phyloP scores from a whole-genome alignment of 2,888 invertebrate genomes.

The Proisotoma minuta region DNA sequence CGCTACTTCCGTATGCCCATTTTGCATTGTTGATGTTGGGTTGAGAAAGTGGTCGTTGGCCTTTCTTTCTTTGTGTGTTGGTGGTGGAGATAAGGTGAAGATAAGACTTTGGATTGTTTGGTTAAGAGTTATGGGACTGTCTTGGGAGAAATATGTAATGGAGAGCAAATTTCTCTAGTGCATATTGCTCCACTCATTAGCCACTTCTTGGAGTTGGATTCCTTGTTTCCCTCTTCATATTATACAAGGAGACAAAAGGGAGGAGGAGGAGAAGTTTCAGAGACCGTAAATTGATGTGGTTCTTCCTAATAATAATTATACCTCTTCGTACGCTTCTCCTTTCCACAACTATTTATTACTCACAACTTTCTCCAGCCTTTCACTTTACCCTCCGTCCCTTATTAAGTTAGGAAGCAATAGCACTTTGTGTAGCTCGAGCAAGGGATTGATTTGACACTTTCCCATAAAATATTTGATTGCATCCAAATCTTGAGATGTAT shows the following conservation, averaged over 20 bases:
- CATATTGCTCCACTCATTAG: conserved; percentile 26
- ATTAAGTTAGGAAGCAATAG: not conserved
- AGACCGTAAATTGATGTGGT: conserved; percentile 20
- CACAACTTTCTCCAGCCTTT: not conserved
- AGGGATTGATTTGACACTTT: not conserved
- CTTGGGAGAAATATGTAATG: not conserved
- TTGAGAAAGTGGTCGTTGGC: not conserved
- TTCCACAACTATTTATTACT: not conserved
- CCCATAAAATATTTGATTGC: too few species aligned
- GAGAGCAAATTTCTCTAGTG: conserved; percentile 8
- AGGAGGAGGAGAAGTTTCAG: conserved; percentile 8
- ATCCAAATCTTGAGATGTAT: too few species aligned
- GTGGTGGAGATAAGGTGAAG: conserved; percentile 2
- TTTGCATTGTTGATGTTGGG: too few species aligned
- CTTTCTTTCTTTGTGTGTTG: not conserved
- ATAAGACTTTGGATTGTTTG: conserved; percentile 4
- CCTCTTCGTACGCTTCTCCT: conserved; percentile 1
- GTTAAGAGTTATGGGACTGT: conserved; percentile 12
- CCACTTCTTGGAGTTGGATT: conserved; percentile 3
- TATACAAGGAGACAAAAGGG: not conserved
- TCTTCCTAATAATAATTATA: conserved; percentile 21
- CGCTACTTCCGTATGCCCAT: too few species aligned
- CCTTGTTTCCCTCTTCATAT: not conserved
- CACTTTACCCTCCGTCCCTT: not conserved
- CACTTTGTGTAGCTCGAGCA: not conserved